Evolutionary conservation across 2,797 vertebrate genomes (phyloP), one percentile per base, ranked within the genome.

Genomic region (Neosalanx taihuensis): DNA sequence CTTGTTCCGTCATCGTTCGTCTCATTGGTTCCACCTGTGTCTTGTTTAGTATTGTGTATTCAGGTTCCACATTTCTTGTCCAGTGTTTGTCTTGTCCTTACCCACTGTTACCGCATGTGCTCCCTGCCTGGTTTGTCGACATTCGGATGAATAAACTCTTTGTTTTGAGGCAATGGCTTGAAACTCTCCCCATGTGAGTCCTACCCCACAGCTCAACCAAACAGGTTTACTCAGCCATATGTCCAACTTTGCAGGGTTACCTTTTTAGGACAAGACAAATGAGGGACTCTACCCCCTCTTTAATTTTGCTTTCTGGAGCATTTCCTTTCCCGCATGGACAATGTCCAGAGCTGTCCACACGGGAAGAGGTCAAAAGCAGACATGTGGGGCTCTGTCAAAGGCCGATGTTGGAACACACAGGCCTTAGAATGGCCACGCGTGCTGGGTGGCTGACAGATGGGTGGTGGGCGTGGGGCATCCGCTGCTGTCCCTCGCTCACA

Each of bases 381-480:
- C 79, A 76, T 76, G 72, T 41, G 71, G 69, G 76, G 56, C 65
- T 51, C 71, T 71, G 75, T 83, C 61, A 15, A 75, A 79, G 66
- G 58, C 64, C 64, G 64, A 70, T 80, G 81, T 83, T 82, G 2
- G 23, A 72, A 88, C 81, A 78, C 33, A 31, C 41, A 64, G 62
- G 75, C 56, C 74, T 79, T 76, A 87, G 78, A 84, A 89, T 70
- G 75, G 86, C 79, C 84, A 86, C 86, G 72, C 60, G 88, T 82
- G 72, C 72, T 49, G 71, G 80, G 70, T 56, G n/a, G 64, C 82
- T 83, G 89, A 90, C 90, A 93, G 92, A 93, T 92, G 92, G 84
- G 78, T 69, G 37, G 84, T 90, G 84, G 88, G 89, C 74, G 85
- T 89, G 70, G 12, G 74, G 60, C 37, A 60, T 72, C 78, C 67